Evolutionary conservation across 2,113 vertebrate genomes (phyloP), one percentile per base, ranked within the genome.

Genomic region (Gobiocypris rarus): DNA sequence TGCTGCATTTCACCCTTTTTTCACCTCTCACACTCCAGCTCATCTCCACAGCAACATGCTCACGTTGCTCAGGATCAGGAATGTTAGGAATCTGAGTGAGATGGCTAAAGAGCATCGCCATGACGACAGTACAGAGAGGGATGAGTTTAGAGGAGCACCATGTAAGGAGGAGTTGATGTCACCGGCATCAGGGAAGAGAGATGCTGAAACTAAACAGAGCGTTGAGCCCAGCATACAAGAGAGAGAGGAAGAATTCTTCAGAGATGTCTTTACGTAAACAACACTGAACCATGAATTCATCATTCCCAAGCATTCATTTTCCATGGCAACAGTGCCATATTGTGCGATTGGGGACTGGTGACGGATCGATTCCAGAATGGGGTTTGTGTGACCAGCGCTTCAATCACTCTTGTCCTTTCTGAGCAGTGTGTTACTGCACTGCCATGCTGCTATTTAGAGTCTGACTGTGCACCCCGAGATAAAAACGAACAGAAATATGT

Each of bases 51-150:
- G 65, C 79, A 56, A 81, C 79, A 81, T 81, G 28, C n/a, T 74
- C 71, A 75, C 7, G 26, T 75, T 9, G 7, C 22, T 41, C 48
- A 52, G 63, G 31, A 81, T 70, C 19, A 81, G 79, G 63, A 70
- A 81, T 81, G 45, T 70, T 70, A 26, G 79, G 63, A 81, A 70
- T 81, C 48, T 41, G 22, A 70, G 63, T 13, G 45, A 81, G 43
- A 54, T 81, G 45, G 31, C 48, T 70, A 70, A 81, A 81, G 79
- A 81, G 79, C 79, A 81, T 81, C 79, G 22, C 65, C 79, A 69
- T 81, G 63, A 70, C 45, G 79, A 70, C 79, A 81, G 48, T 70
- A 41, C 79, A 81, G 71, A 65, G 56, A 83, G 22, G 15, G 59
- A 83, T 43, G 67, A 75, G 58, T 50, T 76, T 83, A 83, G 17